Evolutionary conservation across 2,797 vertebrate species (phyloP).

Genomic region (Thalassophryne amazonica): DNA sequence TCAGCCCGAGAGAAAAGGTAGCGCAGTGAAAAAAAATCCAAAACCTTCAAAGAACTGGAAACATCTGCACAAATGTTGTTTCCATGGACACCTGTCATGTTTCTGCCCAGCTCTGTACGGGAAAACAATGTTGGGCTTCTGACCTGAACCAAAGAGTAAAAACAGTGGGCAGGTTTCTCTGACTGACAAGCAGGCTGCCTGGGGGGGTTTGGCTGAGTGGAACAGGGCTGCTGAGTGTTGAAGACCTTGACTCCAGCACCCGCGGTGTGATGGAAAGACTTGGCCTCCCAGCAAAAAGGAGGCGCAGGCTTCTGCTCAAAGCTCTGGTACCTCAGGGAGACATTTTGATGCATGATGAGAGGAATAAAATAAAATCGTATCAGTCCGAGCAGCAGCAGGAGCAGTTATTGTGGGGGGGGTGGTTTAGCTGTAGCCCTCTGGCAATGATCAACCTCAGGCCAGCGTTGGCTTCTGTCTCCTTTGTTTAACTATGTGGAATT

Average conservation of each 20-base stretch:
- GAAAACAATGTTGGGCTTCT: conserved; percentile 65
- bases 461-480: conserved; percentile 54
- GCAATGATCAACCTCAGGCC: conserved; percentile 66
- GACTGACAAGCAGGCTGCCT: conserved; percentile 73
- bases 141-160: conserved; percentile 65
- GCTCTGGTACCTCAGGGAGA: conserved; percentile 68
- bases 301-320: conserved; percentile 65
- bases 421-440: conserved; percentile 62
- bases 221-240: conserved; percentile 70
- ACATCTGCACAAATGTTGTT: conserved; percentile 67
- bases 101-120: conserved; percentile 54
- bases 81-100: conserved; percentile 78
- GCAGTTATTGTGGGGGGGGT: conserved; percentile 56
- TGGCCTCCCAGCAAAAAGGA: conserved; percentile 74
- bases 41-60: conserved; percentile 63
- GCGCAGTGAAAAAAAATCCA: conserved; percentile 33
- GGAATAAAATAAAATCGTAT: conserved; percentile 73
- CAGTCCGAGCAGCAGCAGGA: conserved; percentile 47
- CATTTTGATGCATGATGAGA: conserved; percentile 75
- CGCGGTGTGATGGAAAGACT: conserved; percentile 73
- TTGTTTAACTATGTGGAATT: conserved; percentile 60
- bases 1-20: conserved; percentile 8
- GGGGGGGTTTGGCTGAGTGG: conserved; percentile 59
- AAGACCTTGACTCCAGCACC: conserved; percentile 77
- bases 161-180: conserved; percentile 61